Base-by-base conservation (phyloP, 92 coral and sea anemone genomes). In the Blastomussa wellsi region DNA sequence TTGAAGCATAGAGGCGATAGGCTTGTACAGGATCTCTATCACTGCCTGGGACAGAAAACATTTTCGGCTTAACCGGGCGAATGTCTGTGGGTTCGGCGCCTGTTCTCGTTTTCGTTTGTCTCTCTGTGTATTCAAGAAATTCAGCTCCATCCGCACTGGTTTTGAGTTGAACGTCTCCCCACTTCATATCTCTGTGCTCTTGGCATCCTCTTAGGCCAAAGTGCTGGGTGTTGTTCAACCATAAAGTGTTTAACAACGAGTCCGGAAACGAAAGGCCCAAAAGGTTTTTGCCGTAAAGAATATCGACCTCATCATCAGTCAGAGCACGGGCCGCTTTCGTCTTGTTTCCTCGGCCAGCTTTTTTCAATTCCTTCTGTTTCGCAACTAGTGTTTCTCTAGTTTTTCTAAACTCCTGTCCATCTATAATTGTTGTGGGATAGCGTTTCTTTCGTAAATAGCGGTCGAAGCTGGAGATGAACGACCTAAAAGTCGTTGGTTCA, bases 81-180 rank as follows among this genome's bases (percentile, higher is more conserved):
- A 76, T 28, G 69, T 87, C 90, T 87, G 59, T 83, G 16, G 84
- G 79, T 42, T 80, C 84, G 17, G 84, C n/a, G n/a, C n/a, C n/a
- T n/a, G n/a, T n/a, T n/a, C n/a, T n/a, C n/a, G n/a, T n/a, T n/a
- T n/a, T n/a, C 75, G 59, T 66, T 14, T 32, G 38, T 70, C 39
- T 70, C n/a, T 32, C 47, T 2, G 32, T 70, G 16, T 55, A 55
- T 20, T 55, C 35, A 19, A 74, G 37, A 74, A 74, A 74, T 74
- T 44, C 22, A 47, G 37, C 29, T 74, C 79, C 79, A 49, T 74
- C 37, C 62, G 79, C 79, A 24, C 60, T 74, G 59, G 59, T 49
- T 74, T 74, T 35, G 14, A 44, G 59, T 47, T 74, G 60, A 74
- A 74, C 52, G 13, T 72, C 52, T 5, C 76, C 52, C 76, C 73